Conservation (phyloP, 2,797 vertebrate genomes). For the Peromyscus eremicus region DNA sequence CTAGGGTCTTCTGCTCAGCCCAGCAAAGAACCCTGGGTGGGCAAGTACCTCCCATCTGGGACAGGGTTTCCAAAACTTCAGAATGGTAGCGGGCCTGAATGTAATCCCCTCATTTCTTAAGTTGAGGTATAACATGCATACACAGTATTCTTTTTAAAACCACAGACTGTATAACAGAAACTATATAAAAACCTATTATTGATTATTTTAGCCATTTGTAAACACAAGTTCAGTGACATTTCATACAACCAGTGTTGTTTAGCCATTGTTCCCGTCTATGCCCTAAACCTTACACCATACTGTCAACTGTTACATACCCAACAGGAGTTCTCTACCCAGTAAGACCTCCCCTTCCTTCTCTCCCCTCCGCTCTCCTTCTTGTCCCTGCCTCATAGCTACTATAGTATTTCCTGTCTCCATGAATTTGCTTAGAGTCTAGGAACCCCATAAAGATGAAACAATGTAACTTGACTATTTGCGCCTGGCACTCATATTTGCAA, state of each 20-base stretch:
- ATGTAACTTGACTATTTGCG: neutral
- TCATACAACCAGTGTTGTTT: neutral
- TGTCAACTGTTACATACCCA: neutral
- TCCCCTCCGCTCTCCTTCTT: neutral
- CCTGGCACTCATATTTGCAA: neutral
- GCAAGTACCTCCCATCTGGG: fast-evolving
- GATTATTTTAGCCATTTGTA: neutral
- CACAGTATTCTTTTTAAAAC: neutral
- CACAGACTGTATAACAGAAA: neutral
- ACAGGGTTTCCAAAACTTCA: neutral
- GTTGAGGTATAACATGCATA: neutral
- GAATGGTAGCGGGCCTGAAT: neutral
- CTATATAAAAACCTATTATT: neutral
- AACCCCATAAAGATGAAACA: neutral
- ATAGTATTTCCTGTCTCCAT: neutral
- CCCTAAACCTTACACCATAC: neutral
- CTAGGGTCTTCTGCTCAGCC: neutral
- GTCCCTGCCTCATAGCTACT: neutral
- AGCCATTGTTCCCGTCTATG: neutral
- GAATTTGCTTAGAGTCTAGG: neutral
- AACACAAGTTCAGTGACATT: neutral
- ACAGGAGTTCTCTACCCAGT: neutral
- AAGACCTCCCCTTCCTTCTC: neutral
- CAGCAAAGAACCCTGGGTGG: neutral
- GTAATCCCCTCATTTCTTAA: neutral